Percentiles rank a stretch among this genome's conserved stretches.
phyloP scores from a whole-genome alignment of 2,113 vertebrate species.

The Seriola quinqueradiata region DNA sequence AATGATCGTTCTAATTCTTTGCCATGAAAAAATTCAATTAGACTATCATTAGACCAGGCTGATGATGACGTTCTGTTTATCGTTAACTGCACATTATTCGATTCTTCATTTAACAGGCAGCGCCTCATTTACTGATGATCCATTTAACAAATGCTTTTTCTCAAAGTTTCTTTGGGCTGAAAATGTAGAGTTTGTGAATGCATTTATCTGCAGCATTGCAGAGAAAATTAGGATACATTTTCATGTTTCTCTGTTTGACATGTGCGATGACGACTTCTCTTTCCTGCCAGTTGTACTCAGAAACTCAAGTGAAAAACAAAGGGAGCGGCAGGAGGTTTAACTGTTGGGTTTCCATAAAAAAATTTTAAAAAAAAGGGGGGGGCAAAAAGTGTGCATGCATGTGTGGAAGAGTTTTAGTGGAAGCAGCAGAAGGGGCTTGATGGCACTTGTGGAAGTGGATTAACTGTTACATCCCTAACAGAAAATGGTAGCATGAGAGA shows the following conservation, averaged over 20 bases:
- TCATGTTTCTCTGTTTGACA: constrained; percentile 34
- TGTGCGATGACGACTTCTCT: constrained; percentile 10
- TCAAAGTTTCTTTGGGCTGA: constrained; percentile 75
- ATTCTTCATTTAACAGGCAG: constrained; percentile 85
- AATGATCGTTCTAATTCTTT: constrained; percentile 80
- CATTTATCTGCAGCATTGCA: constrained; percentile 25
- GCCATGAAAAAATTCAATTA: constrained; percentile 83
- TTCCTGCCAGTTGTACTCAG: constrained; percentile 42
- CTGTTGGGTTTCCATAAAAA: constrained; percentile 28
- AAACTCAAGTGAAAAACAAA: constrained; percentile 49
- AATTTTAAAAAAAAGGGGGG: background rate
- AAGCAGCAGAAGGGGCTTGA: constrained; percentile 74
- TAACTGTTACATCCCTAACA: constrained; percentile 75
- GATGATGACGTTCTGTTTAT: constrained; percentile 84
- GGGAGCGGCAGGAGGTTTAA: constrained; percentile 46
- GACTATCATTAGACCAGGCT: constrained; percentile 81
- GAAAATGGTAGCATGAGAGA: constrained; percentile 58
- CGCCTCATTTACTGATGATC: constrained; percentile 84
- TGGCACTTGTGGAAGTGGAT: constrained; percentile 75
- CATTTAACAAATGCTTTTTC: constrained; percentile 79
- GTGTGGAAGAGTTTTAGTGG: constrained; percentile 43
- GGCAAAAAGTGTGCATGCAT: constrained; percentile 32
- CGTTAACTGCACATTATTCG: constrained; percentile 84
- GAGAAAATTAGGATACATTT: constrained; percentile 6
- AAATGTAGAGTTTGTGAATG: constrained; percentile 54